phyloP scores from a whole-genome alignment of 2,888 invertebrate species.

The Coenonympha glycerion region DNA sequence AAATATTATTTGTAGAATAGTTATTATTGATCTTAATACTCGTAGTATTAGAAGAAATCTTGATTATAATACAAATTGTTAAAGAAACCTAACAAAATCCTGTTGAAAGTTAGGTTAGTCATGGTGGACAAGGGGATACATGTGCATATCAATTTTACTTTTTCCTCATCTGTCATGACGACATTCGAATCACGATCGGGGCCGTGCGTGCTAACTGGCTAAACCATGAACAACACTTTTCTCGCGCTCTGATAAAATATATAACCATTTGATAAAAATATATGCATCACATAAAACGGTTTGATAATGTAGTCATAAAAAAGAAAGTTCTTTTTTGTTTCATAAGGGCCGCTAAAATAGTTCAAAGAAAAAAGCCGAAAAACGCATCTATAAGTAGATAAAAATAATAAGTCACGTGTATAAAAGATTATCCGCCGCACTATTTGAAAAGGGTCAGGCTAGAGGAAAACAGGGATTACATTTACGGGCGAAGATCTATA shows the following conservation, averaged over 20 bases:
- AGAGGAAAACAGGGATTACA: constrained; percentile 50
- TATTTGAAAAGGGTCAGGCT: constrained; percentile 49
- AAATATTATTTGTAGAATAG: no score
- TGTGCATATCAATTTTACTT: constrained; percentile 71
- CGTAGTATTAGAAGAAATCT: constrained; percentile 6
- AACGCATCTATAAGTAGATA: constrained; percentile 6
- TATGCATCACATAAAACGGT: constrained; percentile 27
- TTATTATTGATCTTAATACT: no score
- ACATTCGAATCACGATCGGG: constrained; percentile 69
- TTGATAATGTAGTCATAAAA: constrained; percentile 22
- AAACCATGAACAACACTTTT: constrained; percentile 28
- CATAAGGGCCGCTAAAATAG: constrained; percentile 1
- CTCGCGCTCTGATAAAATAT: constrained; percentile 32
- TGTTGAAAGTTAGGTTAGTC: constrained; percentile 66
- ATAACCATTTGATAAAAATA: constrained; percentile 28
- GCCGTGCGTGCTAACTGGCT: constrained; percentile 61
- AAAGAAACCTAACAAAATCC: constrained; percentile 45
- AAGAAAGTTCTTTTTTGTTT: constrained; percentile 22
- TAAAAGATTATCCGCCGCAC: constrained; percentile 27
- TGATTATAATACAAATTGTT: constrained; percentile 28
- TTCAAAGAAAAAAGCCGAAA: background rate
- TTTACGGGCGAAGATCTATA: constrained; percentile 60
- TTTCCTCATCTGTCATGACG: constrained; percentile 61
- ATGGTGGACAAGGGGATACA: constrained; percentile 48
- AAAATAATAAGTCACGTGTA: constrained; percentile 22